phyloP scores from a whole-genome alignment of 2,888 invertebrate species.

The Chironomus tentans region DNA sequence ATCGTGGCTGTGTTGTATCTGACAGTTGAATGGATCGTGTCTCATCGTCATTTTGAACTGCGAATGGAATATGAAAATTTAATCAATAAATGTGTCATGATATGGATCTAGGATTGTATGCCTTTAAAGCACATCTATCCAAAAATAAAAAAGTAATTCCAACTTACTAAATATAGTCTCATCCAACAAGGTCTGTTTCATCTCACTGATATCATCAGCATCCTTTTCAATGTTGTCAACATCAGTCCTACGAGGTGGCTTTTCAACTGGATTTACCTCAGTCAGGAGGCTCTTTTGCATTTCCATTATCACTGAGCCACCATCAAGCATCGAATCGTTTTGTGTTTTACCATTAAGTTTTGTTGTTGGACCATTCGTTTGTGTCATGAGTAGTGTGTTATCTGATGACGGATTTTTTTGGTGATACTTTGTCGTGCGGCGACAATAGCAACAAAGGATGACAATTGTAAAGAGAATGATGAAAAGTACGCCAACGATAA shows the following conservation, averaged over 20 bases:
- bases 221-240: constrained; percentile 61
- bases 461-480: constrained; percentile 34
- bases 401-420: constrained; percentile 43
- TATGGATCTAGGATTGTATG: no score
- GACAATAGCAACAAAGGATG: constrained; percentile 46
- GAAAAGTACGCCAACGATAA: constrained; percentile 45
- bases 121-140: no score
- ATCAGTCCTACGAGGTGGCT: constrained; percentile 70
- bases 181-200: constrained; percentile 71
- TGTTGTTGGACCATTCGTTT: constrained; percentile 36
- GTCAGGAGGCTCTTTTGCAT: constrained; percentile 78
- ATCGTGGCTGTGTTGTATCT: constrained; percentile 46
- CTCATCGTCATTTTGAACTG: constrained; percentile 52
- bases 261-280: constrained; percentile 75
- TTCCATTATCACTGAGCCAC: constrained; percentile 66
- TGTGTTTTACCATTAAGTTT: constrained; percentile 48
- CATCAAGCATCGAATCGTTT: constrained; percentile 62
- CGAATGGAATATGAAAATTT: background rate
- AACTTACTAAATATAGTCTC: constrained; percentile 69
- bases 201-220: constrained; percentile 72
- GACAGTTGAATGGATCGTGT: constrained; percentile 59
- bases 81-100: no score
- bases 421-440: constrained; percentile 45
- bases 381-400: constrained; percentile 12
- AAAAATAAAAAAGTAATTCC: no score